Evolutionary conservation across 2,888 invertebrate genomes (phyloP).

Genomic region (Mellilla xanthometata): DNA sequence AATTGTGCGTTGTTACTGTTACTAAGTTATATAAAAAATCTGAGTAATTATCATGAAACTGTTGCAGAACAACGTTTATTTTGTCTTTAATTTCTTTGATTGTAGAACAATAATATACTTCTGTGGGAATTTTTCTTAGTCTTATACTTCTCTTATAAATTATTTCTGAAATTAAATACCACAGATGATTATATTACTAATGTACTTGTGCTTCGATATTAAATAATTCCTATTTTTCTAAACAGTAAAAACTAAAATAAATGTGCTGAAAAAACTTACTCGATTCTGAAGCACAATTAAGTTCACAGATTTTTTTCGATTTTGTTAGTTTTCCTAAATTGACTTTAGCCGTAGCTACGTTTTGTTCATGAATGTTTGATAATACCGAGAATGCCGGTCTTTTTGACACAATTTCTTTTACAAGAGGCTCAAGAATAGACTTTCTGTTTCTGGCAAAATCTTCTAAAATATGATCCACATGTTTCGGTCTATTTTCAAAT

Average conservation of each 20-base stretch:
- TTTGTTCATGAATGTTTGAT: slow-evolving; percentile 22
- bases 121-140: not conserved
- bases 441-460: slow-evolving; percentile 31
- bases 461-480: slow-evolving; percentile 47
- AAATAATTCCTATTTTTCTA: too few relatives aligned
- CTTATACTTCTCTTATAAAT: not conserved
- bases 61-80: slow-evolving; percentile 28
- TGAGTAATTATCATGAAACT: slow-evolving; percentile 20
- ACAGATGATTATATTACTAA: too few relatives aligned
- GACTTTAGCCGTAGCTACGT: slow-evolving; percentile 15
- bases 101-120: slow-evolving; percentile 35
- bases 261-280: too few relatives aligned
- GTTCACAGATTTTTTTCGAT: slow-evolving; percentile 34
- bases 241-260: too few relatives aligned
- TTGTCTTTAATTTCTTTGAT: slow-evolving; percentile 32
- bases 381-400: slow-evolving; percentile 28
- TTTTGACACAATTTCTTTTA: slow-evolving; percentile 21
- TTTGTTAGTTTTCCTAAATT: slow-evolving; percentile 27
- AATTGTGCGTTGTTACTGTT: not conserved
- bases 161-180: not conserved
- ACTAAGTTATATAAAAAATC: slow-evolving; percentile 7
- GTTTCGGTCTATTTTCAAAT: slow-evolving; percentile 38
- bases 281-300: slow-evolving; percentile 34
- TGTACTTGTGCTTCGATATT: too few relatives aligned
- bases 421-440: slow-evolving; percentile 29